These are phyloP conservation scores for Agriopis aurantiaria DNA, from an alignment of 2,888 invertebrate genomes.

Conservation along the genomic window DNA sequence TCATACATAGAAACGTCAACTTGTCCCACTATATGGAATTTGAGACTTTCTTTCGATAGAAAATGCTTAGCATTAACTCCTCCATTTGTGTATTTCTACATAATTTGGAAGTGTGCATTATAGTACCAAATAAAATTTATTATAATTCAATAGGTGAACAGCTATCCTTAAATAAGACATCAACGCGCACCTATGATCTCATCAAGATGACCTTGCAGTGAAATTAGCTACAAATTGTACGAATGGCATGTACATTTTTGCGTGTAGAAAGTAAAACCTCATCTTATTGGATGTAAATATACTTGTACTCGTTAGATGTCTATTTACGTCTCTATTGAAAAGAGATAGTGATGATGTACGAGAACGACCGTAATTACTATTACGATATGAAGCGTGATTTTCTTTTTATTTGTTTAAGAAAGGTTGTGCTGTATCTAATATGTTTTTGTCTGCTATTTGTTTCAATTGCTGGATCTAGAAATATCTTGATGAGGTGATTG, in stretches of 20 bases:
- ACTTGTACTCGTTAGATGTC: slow-evolving; percentile 1
- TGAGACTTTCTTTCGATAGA: too few species aligned
- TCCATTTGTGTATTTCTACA: too few species aligned
- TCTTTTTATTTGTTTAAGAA: background rate
- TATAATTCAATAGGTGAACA: too few species aligned
- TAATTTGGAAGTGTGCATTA: too few species aligned
- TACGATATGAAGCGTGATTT: slow-evolving; percentile 8
- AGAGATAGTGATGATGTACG: slow-evolving; percentile 21
- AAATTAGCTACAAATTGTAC: background rate
- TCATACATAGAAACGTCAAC: too few species aligned
- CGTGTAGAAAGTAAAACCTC: slow-evolving; percentile 19
- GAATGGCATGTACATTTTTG: background rate
- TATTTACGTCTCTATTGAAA: slow-evolving; percentile 17
- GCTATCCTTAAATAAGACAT: background rate
- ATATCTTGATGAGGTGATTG: too few species aligned
- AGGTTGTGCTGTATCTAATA: background rate
- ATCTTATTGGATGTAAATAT: background rate
- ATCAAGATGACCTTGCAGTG: background rate
- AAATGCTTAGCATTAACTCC: too few species aligned
- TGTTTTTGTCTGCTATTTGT: too few species aligned
- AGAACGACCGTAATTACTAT: slow-evolving; percentile 17
- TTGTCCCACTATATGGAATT: too few species aligned
- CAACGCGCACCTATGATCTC: background rate
- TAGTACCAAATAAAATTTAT: too few species aligned
- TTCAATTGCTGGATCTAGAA: too few species aligned